Evolutionary conservation across 2,888 invertebrate genomes (phyloP).

Genomic region (Sinotaia quadrata): DNA sequence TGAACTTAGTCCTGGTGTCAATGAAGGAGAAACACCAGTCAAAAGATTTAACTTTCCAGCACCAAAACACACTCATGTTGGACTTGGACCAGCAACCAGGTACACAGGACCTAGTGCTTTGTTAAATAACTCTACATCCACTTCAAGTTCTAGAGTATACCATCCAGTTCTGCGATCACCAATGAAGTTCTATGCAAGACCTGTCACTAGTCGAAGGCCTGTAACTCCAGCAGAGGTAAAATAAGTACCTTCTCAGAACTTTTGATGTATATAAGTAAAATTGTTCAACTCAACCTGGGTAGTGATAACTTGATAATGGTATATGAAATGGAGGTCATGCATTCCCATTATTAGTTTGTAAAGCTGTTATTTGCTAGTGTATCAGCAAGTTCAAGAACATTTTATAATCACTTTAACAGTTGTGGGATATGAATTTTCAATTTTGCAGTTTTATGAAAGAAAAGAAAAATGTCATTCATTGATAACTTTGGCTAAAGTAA

Average conservation of each 20-base stretch:
- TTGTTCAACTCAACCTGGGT: neutral
- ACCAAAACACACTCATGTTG: constrained; percentile 16
- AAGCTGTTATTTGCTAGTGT: too few species aligned
- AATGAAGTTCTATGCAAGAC: constrained; percentile 35
- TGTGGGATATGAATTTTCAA: too few species aligned
- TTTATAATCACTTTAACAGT: too few species aligned
- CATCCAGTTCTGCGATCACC: constrained; percentile 55
- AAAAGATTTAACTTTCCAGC: constrained; percentile 15
- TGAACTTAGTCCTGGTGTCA: constrained; percentile 32
- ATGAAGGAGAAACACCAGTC: neutral
- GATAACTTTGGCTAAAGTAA: too few species aligned
- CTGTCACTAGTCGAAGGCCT: constrained; percentile 10
- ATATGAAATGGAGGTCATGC: too few species aligned
- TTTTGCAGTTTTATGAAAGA: too few species aligned
- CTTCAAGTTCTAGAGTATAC: constrained; percentile 44
- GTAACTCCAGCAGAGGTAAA: constrained; percentile 35
- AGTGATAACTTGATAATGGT: too few species aligned
- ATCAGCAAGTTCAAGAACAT: too few species aligned
- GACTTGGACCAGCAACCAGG: neutral
- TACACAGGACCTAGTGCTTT: constrained; percentile 7
- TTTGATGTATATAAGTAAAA: neutral
- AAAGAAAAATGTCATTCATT: too few species aligned
- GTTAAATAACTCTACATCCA: constrained; percentile 41
- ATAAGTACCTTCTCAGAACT: neutral
- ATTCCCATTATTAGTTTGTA: too few species aligned